Base-by-base conservation (phyloP, 2,888 invertebrate species). In the Camptogramma bilineatum region DNA sequence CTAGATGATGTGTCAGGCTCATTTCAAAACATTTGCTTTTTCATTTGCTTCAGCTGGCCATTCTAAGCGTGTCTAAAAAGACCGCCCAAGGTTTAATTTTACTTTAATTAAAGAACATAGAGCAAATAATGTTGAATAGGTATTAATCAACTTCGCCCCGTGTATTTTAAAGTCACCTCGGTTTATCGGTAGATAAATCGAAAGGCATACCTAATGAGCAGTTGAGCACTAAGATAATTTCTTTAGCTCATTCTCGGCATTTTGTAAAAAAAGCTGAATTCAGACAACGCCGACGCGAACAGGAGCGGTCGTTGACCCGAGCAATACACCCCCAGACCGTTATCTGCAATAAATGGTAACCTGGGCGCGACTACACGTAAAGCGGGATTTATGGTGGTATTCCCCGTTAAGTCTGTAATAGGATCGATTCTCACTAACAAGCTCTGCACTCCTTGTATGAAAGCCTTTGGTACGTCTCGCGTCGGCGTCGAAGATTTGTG, bases 291-390 rank as follows among this genome's bases (percentile, higher is more conserved):
- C 71, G 71, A 70, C 73, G 76, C 78, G 77, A 80, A 79, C 81
- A 82, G 85, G 84, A 80, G 75, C 81, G 89, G 87, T 83, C 89
- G 71, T 77, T 83, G 87, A 89, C 87, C 90, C 78, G 71, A 54
- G 69, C 71, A 73, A 78, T 82, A 81, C 85, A 87, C 83, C 87
- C 90, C 85, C 85, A 80, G 73, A 88, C 92, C 91, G 91, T 91
- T 92, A 92, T 84, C 82, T 82, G 80, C 86, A 79, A 79, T 90
- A 84, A 90, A 91, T 80, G 91, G 91, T 85, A 90, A 90, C 90
- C 83, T 78, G 86, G 80, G 75, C 78, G 82, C 83, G 82, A 79
- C 79, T 82, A 69, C 75, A 74, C 77, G 73, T 77, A 74, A 76
- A 73, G 51, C 66, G 19, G 58, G 51, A 66, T 66, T 62, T 70